These are phyloP conservation scores for Caenorhabditis sp. DNA, from an alignment of 2,888 invertebrate genomes.

Conservation along the genomic window DNA sequence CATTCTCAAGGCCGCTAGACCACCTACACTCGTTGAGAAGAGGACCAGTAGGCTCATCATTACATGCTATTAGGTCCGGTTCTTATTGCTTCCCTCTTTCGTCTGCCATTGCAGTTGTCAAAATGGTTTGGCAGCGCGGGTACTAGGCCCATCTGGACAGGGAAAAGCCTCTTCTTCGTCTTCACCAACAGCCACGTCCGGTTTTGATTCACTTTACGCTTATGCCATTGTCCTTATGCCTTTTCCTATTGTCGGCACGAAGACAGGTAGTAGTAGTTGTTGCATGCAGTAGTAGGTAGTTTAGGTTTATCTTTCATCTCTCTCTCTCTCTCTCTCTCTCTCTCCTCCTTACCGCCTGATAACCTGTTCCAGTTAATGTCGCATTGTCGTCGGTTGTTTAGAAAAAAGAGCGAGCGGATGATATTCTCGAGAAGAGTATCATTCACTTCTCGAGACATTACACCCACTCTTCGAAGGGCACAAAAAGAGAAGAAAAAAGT, in stretches of 20 bases:
- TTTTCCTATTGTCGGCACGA: not conserved
- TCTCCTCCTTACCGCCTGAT: no score
- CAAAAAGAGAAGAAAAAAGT: constrained; percentile 29
- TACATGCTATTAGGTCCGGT: constrained; percentile 43
- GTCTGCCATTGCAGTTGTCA: no score
- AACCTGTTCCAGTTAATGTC: constrained; percentile 40
- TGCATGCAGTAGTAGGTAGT: no score
- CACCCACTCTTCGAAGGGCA: constrained; percentile 31
- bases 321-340: no score
- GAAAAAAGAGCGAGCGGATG: no score
- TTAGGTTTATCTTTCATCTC: no score
- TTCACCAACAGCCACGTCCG: no score
- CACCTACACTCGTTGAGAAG: no score
- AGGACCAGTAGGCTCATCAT: constrained; percentile 41
- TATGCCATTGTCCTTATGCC: constrained; percentile 40
- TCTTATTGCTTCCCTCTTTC: no score
- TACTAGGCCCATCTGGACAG: not conserved
- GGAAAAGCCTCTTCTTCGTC: not conserved
- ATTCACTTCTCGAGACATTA: constrained; percentile 39
- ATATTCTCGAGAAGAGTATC: constrained; percentile 15
- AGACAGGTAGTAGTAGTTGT: not conserved
- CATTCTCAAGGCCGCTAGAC: constrained; percentile 33
- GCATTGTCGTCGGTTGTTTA: no score
- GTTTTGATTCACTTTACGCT: constrained; percentile 50
- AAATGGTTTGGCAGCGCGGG: no score